Evolutionary conservation across 2,113 vertebrate species (phyloP), one percentile per base, ranked within the genome.

Genomic region (Heliornis fulica): DNA sequence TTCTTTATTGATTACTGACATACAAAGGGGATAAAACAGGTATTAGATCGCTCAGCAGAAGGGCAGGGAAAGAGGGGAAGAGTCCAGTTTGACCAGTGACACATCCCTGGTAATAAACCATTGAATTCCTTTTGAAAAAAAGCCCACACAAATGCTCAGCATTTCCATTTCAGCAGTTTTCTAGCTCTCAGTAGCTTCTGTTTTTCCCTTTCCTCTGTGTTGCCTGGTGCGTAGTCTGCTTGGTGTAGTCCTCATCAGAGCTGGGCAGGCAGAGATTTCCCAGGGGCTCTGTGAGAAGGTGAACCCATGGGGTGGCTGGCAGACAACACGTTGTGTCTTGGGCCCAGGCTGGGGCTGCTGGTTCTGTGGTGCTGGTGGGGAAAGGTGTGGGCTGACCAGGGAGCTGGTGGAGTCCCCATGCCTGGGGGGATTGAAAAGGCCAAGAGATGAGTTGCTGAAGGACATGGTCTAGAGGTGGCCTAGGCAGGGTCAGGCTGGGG

Each of bases 171-270:
- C 10, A 31, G 48, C 19, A 32, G 22, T 45, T n/a, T 60, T 64
- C 9, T 48, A 8, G 32, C 36, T 57, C 3, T 1, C 23, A 15
- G 29, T 80, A 29, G 57, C 36, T 81, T 68, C 14, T 23, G 26
- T 60, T 31, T 68, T 34, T 13, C 45, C 25, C 4, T 7, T 53
- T 51, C 32, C 16, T 51, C 23, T 0, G 0, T 43, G 17, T 29
- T 65, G 59, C 5, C 20, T 51, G 64, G 17, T 72, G 50, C 32
- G 63, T 20, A 29, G 22, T 5, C 11, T 28, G 36, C 19, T 63
- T 29, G 61, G 46, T n/a, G 46, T 63, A 74, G 41, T 9, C 28
- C 17, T 46, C 25, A 18, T 25, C 18, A 25, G 3, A 20, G 45
- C 11, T 1, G 4, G 41, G 16, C 9, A 54, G 64, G 59, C 19